Evolutionary conservation across 2,113 vertebrate genomes (phyloP), one percentile per base, ranked within the genome.

Genomic region (Burhinus bistriatus): DNA sequence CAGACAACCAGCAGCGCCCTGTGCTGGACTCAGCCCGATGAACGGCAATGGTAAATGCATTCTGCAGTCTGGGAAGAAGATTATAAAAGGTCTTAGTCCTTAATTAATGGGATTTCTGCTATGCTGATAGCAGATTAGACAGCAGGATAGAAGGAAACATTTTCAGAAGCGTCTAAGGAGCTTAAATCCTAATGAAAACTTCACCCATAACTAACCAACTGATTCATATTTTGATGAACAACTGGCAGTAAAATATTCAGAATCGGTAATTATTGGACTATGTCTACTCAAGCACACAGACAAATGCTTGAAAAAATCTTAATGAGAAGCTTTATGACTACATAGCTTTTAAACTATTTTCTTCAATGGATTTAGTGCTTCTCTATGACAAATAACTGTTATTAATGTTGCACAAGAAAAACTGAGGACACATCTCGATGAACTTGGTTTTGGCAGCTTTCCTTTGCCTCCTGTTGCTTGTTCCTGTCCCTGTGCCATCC

Each of bases 101-200:
- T 92, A 95, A 93, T 86, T 92, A 88, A 83, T 52, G 40, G 18
- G 44, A 72, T 92, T 96, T 96, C 79, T 90, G 73, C 66, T 88
- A 80, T 18, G 71, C 54, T 92, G 76, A 88, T 45, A 88, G 70
- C 66, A 92, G 83, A 95, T 95, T 92, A 95, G 90, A 65, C 90
- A 93, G 90, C 76, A 86, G 68, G 71, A 93, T 40, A 78, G 88
- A 78, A 88, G 36, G 40, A 88, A 93, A 65, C 54, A 86, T 61
- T 90, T 94, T 92, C 78, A 92, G 57, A 65, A 85, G 52, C 1
- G 4, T 82, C 85, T 92, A 71, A 90, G 58, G 75, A 95, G 92
- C 44, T 95, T 93, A 95, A 95, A 95, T 83, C 34, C 79, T 77
- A 80, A 90, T 14, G 79, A 92, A 97, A 95, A 77, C 34, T 88